Evolutionary conservation across 2,888 invertebrate genomes (phyloP).

Genomic region (Imbricaverruca yamaguchii): DNA sequence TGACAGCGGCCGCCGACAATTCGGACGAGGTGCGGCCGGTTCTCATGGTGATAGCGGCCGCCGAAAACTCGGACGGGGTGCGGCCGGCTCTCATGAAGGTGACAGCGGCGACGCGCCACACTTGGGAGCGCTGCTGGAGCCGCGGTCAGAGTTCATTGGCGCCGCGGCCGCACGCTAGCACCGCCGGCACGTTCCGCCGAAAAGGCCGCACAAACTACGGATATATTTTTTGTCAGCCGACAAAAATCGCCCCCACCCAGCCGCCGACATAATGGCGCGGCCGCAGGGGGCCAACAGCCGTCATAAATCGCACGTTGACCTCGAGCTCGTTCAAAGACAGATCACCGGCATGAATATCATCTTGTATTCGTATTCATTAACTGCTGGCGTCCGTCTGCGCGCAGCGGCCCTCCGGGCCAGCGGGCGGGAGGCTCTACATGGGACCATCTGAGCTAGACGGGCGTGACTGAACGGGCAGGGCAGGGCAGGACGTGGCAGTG

Average conservation of each 20-base stretch:
- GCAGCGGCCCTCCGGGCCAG: neutral
- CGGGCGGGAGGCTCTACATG: neutral
- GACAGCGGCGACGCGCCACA: too few relatives aligned
- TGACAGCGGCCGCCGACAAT: too few relatives aligned
- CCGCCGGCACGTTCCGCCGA: neutral
- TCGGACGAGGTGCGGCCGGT: too few relatives aligned
- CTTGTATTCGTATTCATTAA: neutral
- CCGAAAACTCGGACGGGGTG: too few relatives aligned
- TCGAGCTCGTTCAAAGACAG: neutral
- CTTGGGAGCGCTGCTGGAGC: too few relatives aligned
- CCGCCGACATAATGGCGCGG: neutral
- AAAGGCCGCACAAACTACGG: neutral
- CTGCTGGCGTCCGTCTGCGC: neutral
- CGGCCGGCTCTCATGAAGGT: too few relatives aligned
- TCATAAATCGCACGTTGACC: constrained; percentile 14
- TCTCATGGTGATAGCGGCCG: too few relatives aligned
- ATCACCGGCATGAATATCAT: neutral
- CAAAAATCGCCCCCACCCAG: neutral
- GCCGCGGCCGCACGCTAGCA: too few relatives aligned
- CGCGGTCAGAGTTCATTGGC: too few relatives aligned
- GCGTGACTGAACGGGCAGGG: too few relatives aligned
- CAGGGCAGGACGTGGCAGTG: too few relatives aligned
- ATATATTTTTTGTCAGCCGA: neutral
- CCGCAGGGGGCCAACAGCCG: neutral
- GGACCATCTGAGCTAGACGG: neutral